These are phyloP conservation scores for Hippoglossus hippoglossus DNA, from an alignment of 2,797 vertebrate species.

Conservation along the genomic window DNA sequence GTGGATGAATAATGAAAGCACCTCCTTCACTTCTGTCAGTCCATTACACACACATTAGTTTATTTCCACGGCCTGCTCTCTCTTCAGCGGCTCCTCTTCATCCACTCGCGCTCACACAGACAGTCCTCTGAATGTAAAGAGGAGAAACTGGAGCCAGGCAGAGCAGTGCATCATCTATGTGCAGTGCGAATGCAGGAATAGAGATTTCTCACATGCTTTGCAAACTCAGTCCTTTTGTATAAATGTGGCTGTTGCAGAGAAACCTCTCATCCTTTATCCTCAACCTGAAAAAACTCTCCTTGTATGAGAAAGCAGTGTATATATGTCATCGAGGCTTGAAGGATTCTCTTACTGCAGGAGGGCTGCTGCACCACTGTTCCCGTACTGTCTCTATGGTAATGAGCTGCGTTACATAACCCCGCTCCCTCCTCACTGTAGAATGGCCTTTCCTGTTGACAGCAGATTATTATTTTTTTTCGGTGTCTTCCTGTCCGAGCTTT, in stretches of 20 bases:
- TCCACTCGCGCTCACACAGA: conserved; percentile 13
- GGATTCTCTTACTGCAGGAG: conserved; percentile 42
- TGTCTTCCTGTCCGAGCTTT: conserved; percentile 8
- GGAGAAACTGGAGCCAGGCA: conserved; percentile 18
- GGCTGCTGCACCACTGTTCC: conserved; percentile 33
- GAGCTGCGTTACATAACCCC: conserved; percentile 59
- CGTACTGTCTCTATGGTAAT: conserved; percentile 59
- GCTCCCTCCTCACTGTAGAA: conserved; percentile 50
- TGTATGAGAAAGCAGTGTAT: conserved; percentile 7
- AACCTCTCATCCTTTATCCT: conserved; percentile 3
- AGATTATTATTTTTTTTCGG: conserved; percentile 23
- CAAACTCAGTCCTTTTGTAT: conserved; percentile 1
- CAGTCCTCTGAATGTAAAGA: conserved; percentile 11
- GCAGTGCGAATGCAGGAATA: conserved; percentile 9
- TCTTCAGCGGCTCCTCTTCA: background rate
- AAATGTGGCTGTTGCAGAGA: background rate
- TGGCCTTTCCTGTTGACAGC: conserved; percentile 26
- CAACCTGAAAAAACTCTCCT: background rate
- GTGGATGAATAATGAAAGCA: conserved; percentile 40
- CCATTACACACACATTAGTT: conserved; percentile 1
- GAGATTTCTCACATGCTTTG: background rate
- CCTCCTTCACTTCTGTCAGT: conserved; percentile 8
- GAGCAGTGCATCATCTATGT: conserved; percentile 29
- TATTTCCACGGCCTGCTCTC: conserved; percentile 1
- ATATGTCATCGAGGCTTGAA: conserved; percentile 15